These are phyloP conservation scores for Diphyllodes magnificus DNA, from an alignment of 2,113 vertebrate species.

Conservation along the genomic window DNA sequence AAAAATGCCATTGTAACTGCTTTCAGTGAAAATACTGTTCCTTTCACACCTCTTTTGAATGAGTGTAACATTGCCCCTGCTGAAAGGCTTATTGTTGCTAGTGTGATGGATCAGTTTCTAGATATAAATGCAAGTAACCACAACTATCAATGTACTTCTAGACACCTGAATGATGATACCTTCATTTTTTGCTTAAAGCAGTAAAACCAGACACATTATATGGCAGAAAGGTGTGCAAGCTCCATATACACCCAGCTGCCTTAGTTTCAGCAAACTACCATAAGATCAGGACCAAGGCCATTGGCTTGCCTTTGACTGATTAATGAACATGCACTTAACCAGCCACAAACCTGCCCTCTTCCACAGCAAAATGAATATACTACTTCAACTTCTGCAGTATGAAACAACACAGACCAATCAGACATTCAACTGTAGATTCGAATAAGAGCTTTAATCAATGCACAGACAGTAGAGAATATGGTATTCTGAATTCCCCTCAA, in stretches of 20 bases:
- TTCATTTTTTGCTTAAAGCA: not conserved
- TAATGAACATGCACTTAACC: not conserved
- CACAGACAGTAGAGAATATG: not conserved
- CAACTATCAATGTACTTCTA: not conserved
- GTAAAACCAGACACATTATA: not conserved
- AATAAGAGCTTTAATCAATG: constrained; percentile 21
- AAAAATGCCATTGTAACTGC: not conserved
- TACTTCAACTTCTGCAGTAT: not conserved
- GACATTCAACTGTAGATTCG: not conserved
- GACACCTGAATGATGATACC: not conserved
- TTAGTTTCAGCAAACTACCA: not conserved
- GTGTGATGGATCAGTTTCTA: not conserved
- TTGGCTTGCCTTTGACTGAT: not conserved
- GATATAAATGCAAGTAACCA: not conserved
- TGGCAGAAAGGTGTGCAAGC: not conserved
- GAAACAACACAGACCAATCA: not conserved
- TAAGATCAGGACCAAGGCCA: not conserved
- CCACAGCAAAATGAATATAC: not conserved
- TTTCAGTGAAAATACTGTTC: not conserved
- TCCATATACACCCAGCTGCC: not conserved
- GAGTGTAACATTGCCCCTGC: not conserved
- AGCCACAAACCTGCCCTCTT: not conserved
- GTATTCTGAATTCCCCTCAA: not conserved
- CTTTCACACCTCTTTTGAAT: not conserved
- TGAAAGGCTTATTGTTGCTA: not conserved